Evolutionary conservation across 2,888 invertebrate species (phyloP).

Genomic region (Xanthorhoe designata): DNA sequence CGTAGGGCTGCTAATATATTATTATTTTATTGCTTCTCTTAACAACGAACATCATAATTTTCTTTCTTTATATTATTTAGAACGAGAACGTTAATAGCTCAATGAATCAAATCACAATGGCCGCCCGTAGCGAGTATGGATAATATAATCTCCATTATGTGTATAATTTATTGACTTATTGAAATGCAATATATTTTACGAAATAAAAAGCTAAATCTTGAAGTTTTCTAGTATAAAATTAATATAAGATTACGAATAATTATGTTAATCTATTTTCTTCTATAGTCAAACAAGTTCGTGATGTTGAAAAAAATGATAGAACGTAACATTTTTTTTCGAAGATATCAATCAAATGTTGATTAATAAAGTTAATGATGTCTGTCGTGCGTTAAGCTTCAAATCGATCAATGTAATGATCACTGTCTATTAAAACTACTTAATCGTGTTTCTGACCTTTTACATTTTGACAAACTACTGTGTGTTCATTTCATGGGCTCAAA

Average conservation of each 20-base stretch:
- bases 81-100: slow-evolving; percentile 69
- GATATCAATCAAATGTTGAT: slow-evolving; percentile 67
- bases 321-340: slow-evolving; percentile 50
- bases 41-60: slow-evolving; percentile 72
- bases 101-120: slow-evolving; percentile 72
- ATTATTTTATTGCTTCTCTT: slow-evolving; percentile 65
- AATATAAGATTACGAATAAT: slow-evolving; percentile 2
- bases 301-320: slow-evolving; percentile 11
- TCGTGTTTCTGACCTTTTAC: background rate
- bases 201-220: slow-evolving; percentile 21
- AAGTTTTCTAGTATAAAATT: slow-evolving; percentile 14
- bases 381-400: slow-evolving; percentile 64
- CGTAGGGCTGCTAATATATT: slow-evolving; percentile 76
- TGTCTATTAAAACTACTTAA: background rate
- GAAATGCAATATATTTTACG: slow-evolving; percentile 43
- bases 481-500: too few relatives aligned
- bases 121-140: slow-evolving; percentile 67
- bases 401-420: slow-evolving; percentile 62
- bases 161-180: slow-evolving; percentile 63
- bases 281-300: slow-evolving; percentile 10
- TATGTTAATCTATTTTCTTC: slow-evolving; percentile 15
- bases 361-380: slow-evolving; percentile 76
- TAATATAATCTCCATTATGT: slow-evolving; percentile 72
- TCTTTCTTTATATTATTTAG: slow-evolving; percentile 71
- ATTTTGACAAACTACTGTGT: slow-evolving; percentile 1